Conservation (phyloP, 2,797 vertebrate genomes). For the Mormyrops boulengeri region DNA sequence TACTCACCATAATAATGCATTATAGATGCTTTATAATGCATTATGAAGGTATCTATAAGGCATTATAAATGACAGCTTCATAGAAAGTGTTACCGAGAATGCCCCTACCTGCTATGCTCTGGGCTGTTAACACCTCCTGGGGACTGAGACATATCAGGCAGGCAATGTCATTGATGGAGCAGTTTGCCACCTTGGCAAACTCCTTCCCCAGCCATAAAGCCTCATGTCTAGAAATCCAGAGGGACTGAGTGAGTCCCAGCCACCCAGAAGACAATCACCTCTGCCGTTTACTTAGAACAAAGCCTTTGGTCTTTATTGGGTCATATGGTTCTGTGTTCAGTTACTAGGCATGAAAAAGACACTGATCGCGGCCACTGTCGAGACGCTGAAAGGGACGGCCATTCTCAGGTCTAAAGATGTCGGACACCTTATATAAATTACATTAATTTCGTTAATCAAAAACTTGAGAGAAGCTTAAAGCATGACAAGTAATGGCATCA, state of each 20-base stretch:
- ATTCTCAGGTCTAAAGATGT: neutral
- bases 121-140: conserved; percentile 55
- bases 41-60: neutral
- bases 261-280: no score
- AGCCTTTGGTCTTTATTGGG: neutral
- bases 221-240: conserved; percentile 48
- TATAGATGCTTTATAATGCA: neutral
- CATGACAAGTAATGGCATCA: neutral
- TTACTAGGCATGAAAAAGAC: neutral
- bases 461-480: neutral
- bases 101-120: conserved; percentile 64
- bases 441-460: neutral
- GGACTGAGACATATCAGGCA: conserved; percentile 62
- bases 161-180: conserved; percentile 52
- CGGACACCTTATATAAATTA: neutral
- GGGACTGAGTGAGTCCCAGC: neutral
- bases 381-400: neutral
- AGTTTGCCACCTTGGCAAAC: conserved; percentile 62
- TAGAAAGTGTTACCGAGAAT: neutral
- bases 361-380: neutral
- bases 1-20: neutral
- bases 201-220: conserved; percentile 60
- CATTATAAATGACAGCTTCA: neutral
- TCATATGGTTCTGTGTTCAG: neutral
- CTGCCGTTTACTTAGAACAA: neutral